Conservation (phyloP, 2,888 invertebrate species). For the Oxyscelio sp. region DNA sequence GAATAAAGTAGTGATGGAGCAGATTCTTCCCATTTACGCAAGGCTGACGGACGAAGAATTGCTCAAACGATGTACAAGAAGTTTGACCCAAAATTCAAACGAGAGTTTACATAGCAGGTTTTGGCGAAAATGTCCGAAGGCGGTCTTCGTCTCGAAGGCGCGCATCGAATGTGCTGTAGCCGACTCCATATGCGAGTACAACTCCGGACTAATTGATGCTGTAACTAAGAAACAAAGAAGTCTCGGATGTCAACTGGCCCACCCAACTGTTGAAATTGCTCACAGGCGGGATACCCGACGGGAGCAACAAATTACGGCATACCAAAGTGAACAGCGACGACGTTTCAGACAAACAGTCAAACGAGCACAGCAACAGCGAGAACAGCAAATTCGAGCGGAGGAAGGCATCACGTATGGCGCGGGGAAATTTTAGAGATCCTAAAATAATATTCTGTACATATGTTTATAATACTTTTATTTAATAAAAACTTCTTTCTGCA, state of each 20-base stretch:
- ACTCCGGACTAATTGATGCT: neutral
- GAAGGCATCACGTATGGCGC: constrained; percentile 1
- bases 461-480: neutral
- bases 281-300: neutral
- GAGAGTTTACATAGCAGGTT: constrained; percentile 42
- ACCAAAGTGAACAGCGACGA: neutral
- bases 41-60: constrained; percentile 3
- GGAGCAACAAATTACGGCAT: neutral
- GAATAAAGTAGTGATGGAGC: neutral
- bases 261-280: neutral
- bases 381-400: neutral
- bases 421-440: neutral
- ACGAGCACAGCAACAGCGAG: neutral
- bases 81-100: constrained; percentile 53
- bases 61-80: constrained; percentile 21
- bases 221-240: neutral
- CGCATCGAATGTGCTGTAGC: constrained; percentile 19
- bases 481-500: too few relatives aligned
- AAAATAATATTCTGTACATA: too few relatives aligned
- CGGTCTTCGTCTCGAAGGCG: neutral
- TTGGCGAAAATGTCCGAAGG: constrained; percentile 15
- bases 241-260: neutral
- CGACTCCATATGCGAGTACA: constrained; percentile 8
- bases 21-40: constrained; percentile 43
- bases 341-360: neutral